These are phyloP conservation scores for Rhegmatorhina hoffmannsi DNA, from an alignment of 2,113 vertebrate genomes.

Conservation along the genomic window DNA sequence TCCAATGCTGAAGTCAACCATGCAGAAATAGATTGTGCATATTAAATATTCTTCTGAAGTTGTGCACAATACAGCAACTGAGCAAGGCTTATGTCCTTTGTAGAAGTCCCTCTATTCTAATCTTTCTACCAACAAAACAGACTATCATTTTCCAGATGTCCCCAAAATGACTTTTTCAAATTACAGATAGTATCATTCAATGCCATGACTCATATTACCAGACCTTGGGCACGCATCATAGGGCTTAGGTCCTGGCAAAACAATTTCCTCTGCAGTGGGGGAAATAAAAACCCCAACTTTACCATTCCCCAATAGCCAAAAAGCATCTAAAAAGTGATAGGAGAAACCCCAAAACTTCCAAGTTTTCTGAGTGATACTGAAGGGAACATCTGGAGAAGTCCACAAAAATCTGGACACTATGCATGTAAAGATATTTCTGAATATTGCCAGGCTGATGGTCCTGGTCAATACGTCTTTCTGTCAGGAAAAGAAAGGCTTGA, in stretches of 20 bases:
- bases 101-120: background rate
- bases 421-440: background rate
- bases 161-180: background rate
- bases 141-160: background rate
- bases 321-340: background rate
- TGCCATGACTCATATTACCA: background rate
- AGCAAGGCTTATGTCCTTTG: background rate
- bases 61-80: background rate
- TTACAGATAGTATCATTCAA: background rate
- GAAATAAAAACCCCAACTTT: background rate
- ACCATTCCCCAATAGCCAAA: background rate
- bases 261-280: background rate
- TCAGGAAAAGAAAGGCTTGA: background rate
- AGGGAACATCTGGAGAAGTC: background rate
- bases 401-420: background rate
- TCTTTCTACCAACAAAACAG: background rate
- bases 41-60: background rate
- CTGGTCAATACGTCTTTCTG: rapidly evolving
- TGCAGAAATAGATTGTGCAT: background rate
- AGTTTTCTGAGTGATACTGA: background rate
- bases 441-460: background rate
- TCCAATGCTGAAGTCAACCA: background rate
- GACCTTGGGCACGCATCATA: background rate
- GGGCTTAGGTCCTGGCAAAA: background rate
- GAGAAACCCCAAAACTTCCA: background rate